Percentiles rank a stretch among this genome's conserved stretches.
Conservation (phyloP, 2,797 vertebrate genomes). For the Choloepus didactylus region DNA sequence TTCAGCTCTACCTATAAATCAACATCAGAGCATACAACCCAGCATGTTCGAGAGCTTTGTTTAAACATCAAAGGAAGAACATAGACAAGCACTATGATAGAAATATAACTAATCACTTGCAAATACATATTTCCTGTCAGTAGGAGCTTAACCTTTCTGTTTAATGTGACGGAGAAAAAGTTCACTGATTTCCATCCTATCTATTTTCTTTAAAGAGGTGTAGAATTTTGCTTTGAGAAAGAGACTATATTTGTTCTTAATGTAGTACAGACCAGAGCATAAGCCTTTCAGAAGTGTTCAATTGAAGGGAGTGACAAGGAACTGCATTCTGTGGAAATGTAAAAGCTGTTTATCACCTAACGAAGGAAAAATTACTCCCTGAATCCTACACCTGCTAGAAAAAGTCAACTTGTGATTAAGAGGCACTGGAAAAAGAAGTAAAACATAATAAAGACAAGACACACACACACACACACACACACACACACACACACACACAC, state of each 20-base stretch:
- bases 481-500: too few relatives aligned
- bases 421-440: background rate
- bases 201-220: constrained; percentile 84
- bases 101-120: constrained; percentile 93
- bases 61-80: constrained; percentile 92
- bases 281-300: constrained; percentile 71
- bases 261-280: constrained; percentile 59
- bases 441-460: background rate
- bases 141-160: constrained; percentile 91
- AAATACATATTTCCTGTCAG: constrained; percentile 92
- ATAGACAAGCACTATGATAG: constrained; percentile 88
- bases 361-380: constrained; percentile 43
- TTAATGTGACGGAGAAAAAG: constrained; percentile 89
- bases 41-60: constrained; percentile 91
- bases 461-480: background rate
- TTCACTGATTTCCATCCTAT: constrained; percentile 85
- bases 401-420: background rate
- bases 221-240: constrained; percentile 81
- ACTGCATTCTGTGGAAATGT: constrained; percentile 70
- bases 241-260: constrained; percentile 81
- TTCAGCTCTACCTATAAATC: constrained; percentile 92
- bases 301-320: constrained; percentile 72
- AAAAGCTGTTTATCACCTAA: constrained; percentile 74
- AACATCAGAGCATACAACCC: constrained; percentile 91
- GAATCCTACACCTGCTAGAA: constrained; percentile 12